phyloP scores from a whole-genome alignment of 2,113 vertebrate genomes.

The Saimiri boliviensis region DNA sequence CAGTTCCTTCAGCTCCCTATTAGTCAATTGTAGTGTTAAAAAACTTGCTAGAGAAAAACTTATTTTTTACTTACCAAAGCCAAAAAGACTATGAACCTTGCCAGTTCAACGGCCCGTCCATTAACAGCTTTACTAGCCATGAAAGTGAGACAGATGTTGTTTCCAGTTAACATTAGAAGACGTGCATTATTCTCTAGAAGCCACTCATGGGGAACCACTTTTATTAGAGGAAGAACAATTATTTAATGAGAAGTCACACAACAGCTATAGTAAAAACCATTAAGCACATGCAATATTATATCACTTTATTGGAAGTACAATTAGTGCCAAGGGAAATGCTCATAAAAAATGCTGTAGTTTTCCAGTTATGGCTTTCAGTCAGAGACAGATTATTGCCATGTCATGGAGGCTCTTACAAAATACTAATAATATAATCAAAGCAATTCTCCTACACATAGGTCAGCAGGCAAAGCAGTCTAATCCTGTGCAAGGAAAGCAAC shows the following conservation, averaged over 20 bases:
- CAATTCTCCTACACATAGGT: not conserved
- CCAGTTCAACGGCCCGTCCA: slow-evolving; percentile 85
- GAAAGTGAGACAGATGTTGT: slow-evolving; percentile 89
- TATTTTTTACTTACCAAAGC: slow-evolving; percentile 87
- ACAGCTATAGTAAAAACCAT: slow-evolving; percentile 26
- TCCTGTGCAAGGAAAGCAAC: not conserved
- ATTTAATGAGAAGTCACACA: slow-evolving; percentile 38
- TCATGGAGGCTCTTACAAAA: not conserved
- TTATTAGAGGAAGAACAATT: not conserved
- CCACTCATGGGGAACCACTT: slow-evolving; percentile 91
- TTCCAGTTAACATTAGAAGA: slow-evolving; percentile 92
- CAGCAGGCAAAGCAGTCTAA: not conserved
- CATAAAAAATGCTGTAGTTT: not conserved
- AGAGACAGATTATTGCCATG: not conserved
- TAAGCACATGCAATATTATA: slow-evolving; percentile 36
- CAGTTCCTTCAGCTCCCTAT: not conserved
- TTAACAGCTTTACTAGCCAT: slow-evolving; percentile 91
- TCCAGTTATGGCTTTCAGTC: slow-evolving; percentile 18
- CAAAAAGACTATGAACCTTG: slow-evolving; percentile 89
- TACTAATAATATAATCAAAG: not conserved
- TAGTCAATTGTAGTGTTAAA: not conserved
- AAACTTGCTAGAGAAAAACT: not conserved
- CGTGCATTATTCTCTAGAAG: slow-evolving; percentile 92
- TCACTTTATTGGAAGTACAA: slow-evolving; percentile 39
- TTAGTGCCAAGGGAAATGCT: not conserved